Base-by-base conservation (phyloP, 2,888 invertebrate genomes). In the Drosophila algonquin region DNA sequence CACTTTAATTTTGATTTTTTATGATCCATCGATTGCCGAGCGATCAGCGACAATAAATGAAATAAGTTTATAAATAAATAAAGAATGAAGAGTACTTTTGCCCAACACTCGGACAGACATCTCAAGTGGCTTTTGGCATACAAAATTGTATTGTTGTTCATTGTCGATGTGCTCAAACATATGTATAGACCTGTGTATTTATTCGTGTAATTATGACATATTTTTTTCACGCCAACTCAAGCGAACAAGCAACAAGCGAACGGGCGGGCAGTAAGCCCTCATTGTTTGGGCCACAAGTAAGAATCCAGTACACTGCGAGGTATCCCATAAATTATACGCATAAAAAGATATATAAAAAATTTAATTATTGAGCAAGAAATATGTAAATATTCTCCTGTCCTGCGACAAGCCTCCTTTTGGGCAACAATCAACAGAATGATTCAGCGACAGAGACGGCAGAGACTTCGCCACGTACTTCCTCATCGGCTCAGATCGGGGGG, bases 201-300 rank as follows among this genome's bases (percentile, higher is more conserved):
- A 75, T 86, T 82, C 82, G 69, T 71, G 76, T 75, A 80, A 84
- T 84, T 84, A 87, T 82, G 84, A 82, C 76, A 75, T 71, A 75
- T 71, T 80, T 84, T 86, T 72, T 87, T 85, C 81, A 87, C 85
- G 77, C 87, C 75, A 56, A 57, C 58, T 76, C 76, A 65, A 70
- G 52, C 72, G 79, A 81, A 81, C 76, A 87, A 86, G 21, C 21
- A 81, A 81, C 76, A 87, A 86, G 21, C 21, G 21, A 80, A 54
- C 40, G n/a, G 77, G 54, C 40, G n/a, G 77, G 54, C 81, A 76
- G 74, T 79, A 76, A 84, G 75, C 71, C 62, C 58, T 40, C 85
- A 84, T 82, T 82, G 85, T 82, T 56, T 56, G 75, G 47, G 70
- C 71, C 55, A 40, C 40, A 56, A 73, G 63, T 44, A 65, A 54